Base-by-base conservation (phyloP, 2,797 vertebrate genomes). In the Falco concolor region DNA sequence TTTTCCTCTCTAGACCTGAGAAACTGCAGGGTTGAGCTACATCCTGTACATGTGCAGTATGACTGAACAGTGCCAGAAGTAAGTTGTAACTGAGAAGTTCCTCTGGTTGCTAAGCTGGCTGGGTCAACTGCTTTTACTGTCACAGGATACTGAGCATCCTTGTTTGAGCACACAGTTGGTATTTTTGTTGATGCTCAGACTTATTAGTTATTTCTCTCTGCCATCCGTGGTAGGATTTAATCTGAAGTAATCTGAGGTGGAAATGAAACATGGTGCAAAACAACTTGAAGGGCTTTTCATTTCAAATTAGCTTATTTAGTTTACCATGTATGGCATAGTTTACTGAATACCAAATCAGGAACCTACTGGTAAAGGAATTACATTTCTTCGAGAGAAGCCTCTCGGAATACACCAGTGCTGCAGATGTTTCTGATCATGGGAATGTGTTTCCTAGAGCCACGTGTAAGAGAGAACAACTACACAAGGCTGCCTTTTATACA, bases 201-300 rank as follows among this genome's bases (percentile, higher is more conserved):
- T 82, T 72, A 32, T 4, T 54, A 77, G 74, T 32, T 85, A 36
- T 63, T 95, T 94, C 45, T 91, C 18, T 78, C 60, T 91, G 64
- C 45, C 57, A 78, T 45, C 30, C 3, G 4, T 32, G 65, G 72
- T 78, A 89, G 50, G 78, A 75, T 91, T 94, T 92, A 95, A 96
- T 96, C 77, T 94, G 45, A 65, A 45, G 81, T 90, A 95, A 95
- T 87, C 84, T 94, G 78, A 96, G 60, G 60, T 77, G 75, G 90
- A 78, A 96, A 88, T 42, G 85, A 91, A 96, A 95, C 19, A 34
- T 8, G 63, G 93, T 60, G 49, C 67, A 79, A 84, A 86, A 59
- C 74, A 96, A 84, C 63, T 27, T 75, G 63, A 54, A 95, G 40
- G 74, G 56, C 44, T 94, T 95, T 91, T 89, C 68, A 50, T 64